phyloP scores from a whole-genome alignment of 1,140 invertebrate species.

The Heterodera schachtii region DNA sequence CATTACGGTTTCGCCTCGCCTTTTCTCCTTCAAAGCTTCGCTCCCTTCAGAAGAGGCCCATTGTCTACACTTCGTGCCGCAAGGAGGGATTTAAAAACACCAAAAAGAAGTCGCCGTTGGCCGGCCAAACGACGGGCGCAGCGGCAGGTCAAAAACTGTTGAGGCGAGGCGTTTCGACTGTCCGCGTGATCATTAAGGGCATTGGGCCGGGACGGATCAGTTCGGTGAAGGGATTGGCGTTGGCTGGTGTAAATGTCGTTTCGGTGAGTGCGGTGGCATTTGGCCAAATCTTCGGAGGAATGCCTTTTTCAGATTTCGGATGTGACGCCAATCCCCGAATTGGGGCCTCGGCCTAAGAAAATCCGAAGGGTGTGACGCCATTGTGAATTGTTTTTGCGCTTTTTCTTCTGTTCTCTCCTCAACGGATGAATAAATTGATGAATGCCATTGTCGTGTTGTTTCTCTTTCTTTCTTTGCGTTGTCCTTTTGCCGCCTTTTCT shows the following conservation, averaged over 20 bases:
- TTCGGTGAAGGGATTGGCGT: slow-evolving; percentile 86
- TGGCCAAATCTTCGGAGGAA: not conserved
- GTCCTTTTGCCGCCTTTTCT: not conserved
- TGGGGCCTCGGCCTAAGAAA: slow-evolving; percentile 69
- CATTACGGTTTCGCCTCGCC: not conserved
- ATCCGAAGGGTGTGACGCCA: slow-evolving; percentile 51
- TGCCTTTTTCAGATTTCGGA: slow-evolving; percentile 83
- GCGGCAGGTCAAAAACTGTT: slow-evolving; percentile 71
- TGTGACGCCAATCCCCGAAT: slow-evolving; percentile 78
- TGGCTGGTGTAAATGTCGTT: slow-evolving; percentile 83
- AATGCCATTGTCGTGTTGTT: not conserved
- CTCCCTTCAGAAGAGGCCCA: slow-evolving; percentile 37
- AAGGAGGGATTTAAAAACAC: slow-evolving; percentile 93
- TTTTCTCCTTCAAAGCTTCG: not conserved
- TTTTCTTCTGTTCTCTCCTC: not conserved
- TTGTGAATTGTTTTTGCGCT: not conserved
- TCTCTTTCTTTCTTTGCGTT: not conserved
- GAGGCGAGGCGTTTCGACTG: slow-evolving; percentile 59
- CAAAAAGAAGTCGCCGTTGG: slow-evolving; percentile 90
- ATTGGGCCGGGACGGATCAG: slow-evolving; percentile 69
- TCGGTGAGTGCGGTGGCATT: slow-evolving; percentile 63
- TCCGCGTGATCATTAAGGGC: slow-evolving; percentile 69
- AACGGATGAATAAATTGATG: too few species aligned
- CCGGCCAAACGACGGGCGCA: slow-evolving; percentile 87
- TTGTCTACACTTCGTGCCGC: slow-evolving; percentile 73